A percentile compares a stretch with the other conserved stretches of the same genome.
Evolutionary conservation across 2,797 vertebrate genomes (phyloP).

Genomic region (Xiphorhynchus erythropygius): DNA sequence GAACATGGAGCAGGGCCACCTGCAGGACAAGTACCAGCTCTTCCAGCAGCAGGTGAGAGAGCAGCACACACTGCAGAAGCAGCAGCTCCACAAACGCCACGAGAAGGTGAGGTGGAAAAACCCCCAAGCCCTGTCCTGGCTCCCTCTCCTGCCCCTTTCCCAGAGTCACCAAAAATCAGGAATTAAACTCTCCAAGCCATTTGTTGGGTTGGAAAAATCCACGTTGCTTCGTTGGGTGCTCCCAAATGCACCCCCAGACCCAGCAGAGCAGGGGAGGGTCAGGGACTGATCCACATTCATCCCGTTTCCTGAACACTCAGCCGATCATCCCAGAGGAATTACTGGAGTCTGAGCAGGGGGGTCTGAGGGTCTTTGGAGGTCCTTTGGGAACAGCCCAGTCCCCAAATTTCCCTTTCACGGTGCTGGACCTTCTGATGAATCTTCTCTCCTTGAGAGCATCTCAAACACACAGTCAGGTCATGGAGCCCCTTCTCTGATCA

Average conservation of each 20-base stretch:
- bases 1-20: constrained; percentile 77
- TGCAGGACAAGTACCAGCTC: constrained; percentile 79
- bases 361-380: not conserved
- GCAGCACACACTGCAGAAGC: constrained; percentile 73
- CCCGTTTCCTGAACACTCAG: too few relatives aligned
- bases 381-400: not conserved
- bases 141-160: too few relatives aligned
- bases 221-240: too few relatives aligned
- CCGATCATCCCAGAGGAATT: too few relatives aligned
- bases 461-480: not conserved
- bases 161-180: too few relatives aligned
- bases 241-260: too few relatives aligned
- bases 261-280: too few relatives aligned
- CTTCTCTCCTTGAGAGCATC: not conserved
- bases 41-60: constrained; percentile 79
- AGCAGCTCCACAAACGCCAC: constrained; percentile 75
- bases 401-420: not conserved
- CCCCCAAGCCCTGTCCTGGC: too few relatives aligned
- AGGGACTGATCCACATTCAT: too few relatives aligned
- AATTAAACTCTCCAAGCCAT: too few relatives aligned
- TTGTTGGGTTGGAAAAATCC: too few relatives aligned
- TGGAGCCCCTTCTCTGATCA: not conserved
- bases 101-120: constrained; percentile 68
- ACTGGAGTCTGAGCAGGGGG: too few relatives aligned
- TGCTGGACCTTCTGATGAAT: not conserved